Conservation (phyloP, 2,797 vertebrate genomes). For the Petrocephalus schoutedeni region DNA sequence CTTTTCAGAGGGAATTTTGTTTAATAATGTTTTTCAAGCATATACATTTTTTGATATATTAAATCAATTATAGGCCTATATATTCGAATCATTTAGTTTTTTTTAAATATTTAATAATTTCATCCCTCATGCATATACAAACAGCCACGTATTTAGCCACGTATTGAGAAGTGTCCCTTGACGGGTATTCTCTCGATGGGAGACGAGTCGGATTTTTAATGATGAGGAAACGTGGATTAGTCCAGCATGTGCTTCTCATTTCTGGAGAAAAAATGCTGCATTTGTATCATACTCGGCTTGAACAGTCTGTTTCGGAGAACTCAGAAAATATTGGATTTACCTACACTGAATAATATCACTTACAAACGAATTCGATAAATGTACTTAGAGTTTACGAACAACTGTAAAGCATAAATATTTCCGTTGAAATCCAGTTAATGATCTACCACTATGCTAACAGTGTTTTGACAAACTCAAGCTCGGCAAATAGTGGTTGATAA, state of each 20-base stretch:
- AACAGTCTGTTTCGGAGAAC: neutral
- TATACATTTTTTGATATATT: neutral
- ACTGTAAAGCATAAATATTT: neutral
- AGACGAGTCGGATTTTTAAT: neutral
- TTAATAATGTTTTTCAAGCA: too few species aligned
- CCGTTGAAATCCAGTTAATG: neutral
- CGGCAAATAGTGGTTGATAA: neutral
- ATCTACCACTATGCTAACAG: neutral
- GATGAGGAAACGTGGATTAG: neutral
- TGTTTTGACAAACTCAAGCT: neutral
- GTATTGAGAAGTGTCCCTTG: too few species aligned
- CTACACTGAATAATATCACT: neutral
- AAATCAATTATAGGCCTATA: neutral
- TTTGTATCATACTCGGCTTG: neutral
- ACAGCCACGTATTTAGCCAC: neutral
- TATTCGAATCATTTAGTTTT: neutral
- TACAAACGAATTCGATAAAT: neutral
- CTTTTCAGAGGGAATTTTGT: neutral
- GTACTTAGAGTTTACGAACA: neutral
- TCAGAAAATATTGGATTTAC: neutral
- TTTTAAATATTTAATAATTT: neutral
- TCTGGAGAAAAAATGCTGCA: neutral
- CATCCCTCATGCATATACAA: neutral
- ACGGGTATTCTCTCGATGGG: neutral
- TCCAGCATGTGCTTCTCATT: neutral